Percentiles rank a stretch among this genome's conserved stretches.
Evolutionary conservation across 2,113 vertebrate genomes (phyloP).

Genomic region (Ia io): DNA sequence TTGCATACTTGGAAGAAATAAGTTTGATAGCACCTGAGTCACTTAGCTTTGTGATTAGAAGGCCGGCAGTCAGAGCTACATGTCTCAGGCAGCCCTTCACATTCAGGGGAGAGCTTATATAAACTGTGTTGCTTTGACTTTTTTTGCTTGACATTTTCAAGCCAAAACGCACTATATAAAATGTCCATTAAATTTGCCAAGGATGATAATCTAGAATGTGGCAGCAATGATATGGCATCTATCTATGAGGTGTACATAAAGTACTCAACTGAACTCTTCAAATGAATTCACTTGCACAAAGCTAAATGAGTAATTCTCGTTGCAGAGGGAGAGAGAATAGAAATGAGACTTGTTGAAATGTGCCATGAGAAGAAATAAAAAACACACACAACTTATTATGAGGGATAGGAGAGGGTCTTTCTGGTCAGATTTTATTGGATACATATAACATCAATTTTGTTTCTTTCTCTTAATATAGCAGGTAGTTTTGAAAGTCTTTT

Average conservation of each 20-base stretch:
- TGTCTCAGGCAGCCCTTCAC: background rate
- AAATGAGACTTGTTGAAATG: background rate
- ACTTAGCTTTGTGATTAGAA: conserved; percentile 70
- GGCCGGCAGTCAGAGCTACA: background rate
- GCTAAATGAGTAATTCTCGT: conserved; percentile 1
- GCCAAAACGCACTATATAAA: conserved; percentile 42
- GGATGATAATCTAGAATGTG: conserved; percentile 57
- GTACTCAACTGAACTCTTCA: conserved; percentile 38
- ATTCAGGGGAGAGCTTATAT: background rate
- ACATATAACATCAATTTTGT: background rate
- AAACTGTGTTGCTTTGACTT: conserved; percentile 40
- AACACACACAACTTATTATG: background rate
- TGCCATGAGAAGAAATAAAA: background rate
- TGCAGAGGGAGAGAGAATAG: background rate
- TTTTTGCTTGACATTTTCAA: conserved; percentile 75
- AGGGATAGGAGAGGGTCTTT: background rate
- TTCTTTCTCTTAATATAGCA: background rate
- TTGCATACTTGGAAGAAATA: conserved; percentile 67
- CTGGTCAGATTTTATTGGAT: background rate
- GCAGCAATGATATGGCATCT: conserved; percentile 47
- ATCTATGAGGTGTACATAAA: conserved; percentile 54
- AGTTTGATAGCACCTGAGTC: conserved; percentile 72
- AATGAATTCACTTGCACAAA: conserved; percentile 56
- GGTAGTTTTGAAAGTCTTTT: background rate
- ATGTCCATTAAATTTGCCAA: conserved; percentile 66